These are phyloP conservation scores for Indicator maculatus DNA, from an alignment of 2,113 vertebrate genomes.

Conservation along the genomic window DNA sequence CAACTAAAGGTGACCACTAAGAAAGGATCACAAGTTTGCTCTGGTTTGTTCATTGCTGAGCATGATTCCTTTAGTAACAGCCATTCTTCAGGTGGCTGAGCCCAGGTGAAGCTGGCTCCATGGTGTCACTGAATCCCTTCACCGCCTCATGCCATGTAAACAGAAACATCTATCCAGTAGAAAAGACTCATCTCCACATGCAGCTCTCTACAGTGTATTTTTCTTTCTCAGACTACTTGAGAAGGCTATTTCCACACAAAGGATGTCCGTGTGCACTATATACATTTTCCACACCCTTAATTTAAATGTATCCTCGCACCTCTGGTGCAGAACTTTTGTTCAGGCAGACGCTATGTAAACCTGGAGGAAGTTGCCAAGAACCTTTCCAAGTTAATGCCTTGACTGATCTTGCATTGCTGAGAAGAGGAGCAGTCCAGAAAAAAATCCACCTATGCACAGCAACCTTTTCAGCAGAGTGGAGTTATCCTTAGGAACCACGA, in stretches of 20 bases:
- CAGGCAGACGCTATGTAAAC: constrained; percentile 41
- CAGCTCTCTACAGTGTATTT: constrained; percentile 62
- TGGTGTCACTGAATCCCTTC: neutral
- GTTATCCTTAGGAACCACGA: constrained; percentile 93
- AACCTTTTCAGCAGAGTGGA: constrained; percentile 87
- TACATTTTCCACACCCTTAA: constrained; percentile 42
- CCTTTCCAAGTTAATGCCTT: constrained; percentile 46
- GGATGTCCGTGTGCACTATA: constrained; percentile 61
- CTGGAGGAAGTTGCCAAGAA: constrained; percentile 26
- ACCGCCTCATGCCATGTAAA: constrained; percentile 59
- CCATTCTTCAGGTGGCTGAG: neutral
- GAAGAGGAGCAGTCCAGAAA: constrained; percentile 81
- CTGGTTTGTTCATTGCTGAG: neutral
- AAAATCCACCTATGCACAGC: constrained; percentile 77
- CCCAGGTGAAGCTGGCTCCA: neutral
- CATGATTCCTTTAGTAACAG: neutral
- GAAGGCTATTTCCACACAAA: constrained; percentile 40
- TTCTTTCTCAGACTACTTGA: neutral
- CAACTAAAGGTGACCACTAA: neutral
- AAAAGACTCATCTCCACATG: constrained; percentile 71
- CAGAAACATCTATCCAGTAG: constrained; percentile 64
- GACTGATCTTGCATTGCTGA: constrained; percentile 76
- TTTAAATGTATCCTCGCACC: constrained; percentile 30
- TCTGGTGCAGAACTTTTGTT: constrained; percentile 49
- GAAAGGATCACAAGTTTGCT: neutral